phyloP scores from a whole-genome alignment of 2,888 invertebrate species.

The Rhagonycha lutea region DNA sequence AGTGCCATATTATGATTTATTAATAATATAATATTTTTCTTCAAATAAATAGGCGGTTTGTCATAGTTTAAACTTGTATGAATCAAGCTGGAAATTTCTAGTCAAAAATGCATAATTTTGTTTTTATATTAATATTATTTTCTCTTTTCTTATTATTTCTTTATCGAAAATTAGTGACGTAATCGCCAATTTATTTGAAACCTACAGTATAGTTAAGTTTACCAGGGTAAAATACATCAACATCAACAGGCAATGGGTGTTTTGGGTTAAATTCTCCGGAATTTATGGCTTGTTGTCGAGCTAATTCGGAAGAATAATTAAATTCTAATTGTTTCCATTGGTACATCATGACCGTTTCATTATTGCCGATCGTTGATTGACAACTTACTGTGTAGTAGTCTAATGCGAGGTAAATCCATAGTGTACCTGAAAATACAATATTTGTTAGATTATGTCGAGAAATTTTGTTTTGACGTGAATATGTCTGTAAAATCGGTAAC shows the following conservation, averaged over 20 bases:
- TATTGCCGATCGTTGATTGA: constrained; percentile 10
- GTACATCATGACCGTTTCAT: constrained; percentile 53
- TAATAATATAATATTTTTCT: too few relatives aligned
- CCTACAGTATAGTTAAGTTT: too few relatives aligned
- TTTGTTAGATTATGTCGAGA: background rate
- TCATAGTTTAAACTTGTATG: too few relatives aligned
- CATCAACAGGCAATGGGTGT: constrained; percentile 70
- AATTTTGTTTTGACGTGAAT: too few relatives aligned
- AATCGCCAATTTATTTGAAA: too few relatives aligned
- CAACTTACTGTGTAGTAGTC: constrained; percentile 33
- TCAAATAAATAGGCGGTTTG: too few relatives aligned
- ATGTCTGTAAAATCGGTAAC: too few relatives aligned
- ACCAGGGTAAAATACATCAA: constrained; percentile 67
- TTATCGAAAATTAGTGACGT: too few relatives aligned
- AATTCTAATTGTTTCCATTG: constrained; percentile 73
- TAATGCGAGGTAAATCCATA: constrained; percentile 43
- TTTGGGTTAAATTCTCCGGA: constrained; percentile 62
- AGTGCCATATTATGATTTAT: background rate
- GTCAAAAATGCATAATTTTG: too few relatives aligned
- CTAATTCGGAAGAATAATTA: constrained; percentile 60
- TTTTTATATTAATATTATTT: too few relatives aligned
- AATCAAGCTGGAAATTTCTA: too few relatives aligned
- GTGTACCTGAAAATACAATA: constrained; percentile 36
- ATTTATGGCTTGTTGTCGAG: constrained; percentile 55
- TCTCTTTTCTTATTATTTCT: too few relatives aligned